Evolutionary conservation across 2,888 invertebrate species (phyloP).

Genomic region (Agonopterix arenella): DNA sequence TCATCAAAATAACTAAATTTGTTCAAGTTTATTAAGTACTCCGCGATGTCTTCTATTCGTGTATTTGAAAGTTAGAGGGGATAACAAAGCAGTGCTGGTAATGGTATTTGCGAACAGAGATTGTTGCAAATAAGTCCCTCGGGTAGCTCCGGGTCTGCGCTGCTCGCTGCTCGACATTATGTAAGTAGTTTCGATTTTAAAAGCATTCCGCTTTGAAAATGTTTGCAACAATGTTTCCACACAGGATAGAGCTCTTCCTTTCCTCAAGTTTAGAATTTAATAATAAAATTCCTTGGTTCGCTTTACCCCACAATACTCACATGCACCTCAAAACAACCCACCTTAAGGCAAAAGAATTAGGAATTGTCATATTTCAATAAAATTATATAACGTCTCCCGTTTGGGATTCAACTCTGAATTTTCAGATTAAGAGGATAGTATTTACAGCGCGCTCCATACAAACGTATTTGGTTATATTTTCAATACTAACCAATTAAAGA

Average conservation of each 20-base stretch:
- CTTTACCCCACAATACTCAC: no score
- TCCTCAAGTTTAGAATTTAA: conserved; percentile 11
- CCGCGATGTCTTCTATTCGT: background rate
- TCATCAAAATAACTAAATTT: background rate
- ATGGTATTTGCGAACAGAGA: conserved; percentile 46
- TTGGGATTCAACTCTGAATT: no score
- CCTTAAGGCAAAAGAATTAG: no score
- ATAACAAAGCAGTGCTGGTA: conserved; percentile 27
- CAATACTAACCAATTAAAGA: no score
- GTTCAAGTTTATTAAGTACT: background rate
- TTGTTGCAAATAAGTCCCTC: conserved; percentile 47
- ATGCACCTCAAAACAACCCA: background rate
- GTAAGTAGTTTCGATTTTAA: conserved; percentile 27
- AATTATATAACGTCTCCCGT: no score
- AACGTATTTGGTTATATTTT: no score
- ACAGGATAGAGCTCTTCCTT: background rate
- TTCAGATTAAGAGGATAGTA: no score
- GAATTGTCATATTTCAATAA: no score
- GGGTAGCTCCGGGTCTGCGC: conserved; percentile 23
- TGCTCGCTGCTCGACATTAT: conserved; percentile 22
- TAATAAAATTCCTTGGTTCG: conserved; percentile 2
- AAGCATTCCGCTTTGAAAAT: conserved; percentile 17
- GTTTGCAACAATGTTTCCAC: conserved; percentile 9
- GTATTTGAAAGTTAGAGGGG: conserved; percentile 2
- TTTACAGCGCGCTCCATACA: no score